Conservation (phyloP, 2,888 invertebrate genomes). For the Caenorhabditis sp. region DNA sequence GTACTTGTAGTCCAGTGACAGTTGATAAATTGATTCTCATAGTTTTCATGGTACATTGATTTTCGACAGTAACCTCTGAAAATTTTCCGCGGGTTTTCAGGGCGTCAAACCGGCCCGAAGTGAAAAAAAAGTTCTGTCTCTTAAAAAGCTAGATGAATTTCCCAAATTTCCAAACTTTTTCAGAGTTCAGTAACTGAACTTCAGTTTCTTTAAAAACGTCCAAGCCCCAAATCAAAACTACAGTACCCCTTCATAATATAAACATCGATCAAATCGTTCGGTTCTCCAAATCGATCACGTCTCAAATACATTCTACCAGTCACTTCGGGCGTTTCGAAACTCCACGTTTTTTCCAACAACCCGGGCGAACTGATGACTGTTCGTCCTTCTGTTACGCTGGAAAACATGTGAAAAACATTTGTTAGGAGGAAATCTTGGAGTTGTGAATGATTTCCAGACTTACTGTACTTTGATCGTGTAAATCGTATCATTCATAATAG, state of each 20-base stretch:
- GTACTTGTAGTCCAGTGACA: not conserved
- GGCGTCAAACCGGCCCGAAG: too few species aligned
- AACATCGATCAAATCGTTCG: not conserved
- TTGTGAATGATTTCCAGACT: too few species aligned
- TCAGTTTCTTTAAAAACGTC: too few species aligned
- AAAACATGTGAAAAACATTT: not conserved
- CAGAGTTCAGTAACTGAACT: too few species aligned
- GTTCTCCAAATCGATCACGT: not conserved
- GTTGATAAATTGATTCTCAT: not conserved
- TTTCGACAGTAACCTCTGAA: not conserved
- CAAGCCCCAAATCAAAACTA: not conserved
- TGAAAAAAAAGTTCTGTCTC: too few species aligned
- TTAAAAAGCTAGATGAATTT: too few species aligned
- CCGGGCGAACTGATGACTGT: not conserved
- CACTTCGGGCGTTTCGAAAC: not conserved
- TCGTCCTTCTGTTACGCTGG: not conserved
- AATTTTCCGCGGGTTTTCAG: too few species aligned
- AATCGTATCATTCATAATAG: too few species aligned
- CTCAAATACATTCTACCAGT: not conserved
- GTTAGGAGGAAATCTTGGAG: too few species aligned
- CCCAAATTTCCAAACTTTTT: too few species aligned
- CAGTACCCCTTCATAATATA: not conserved
- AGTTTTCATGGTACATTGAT: not conserved
- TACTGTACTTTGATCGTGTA: too few species aligned
- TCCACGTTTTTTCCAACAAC: not conserved